Evolutionary conservation across 2,113 vertebrate genomes (phyloP), one percentile per base, ranked within the genome.

Genomic region (Cynocephalus volans): DNA sequence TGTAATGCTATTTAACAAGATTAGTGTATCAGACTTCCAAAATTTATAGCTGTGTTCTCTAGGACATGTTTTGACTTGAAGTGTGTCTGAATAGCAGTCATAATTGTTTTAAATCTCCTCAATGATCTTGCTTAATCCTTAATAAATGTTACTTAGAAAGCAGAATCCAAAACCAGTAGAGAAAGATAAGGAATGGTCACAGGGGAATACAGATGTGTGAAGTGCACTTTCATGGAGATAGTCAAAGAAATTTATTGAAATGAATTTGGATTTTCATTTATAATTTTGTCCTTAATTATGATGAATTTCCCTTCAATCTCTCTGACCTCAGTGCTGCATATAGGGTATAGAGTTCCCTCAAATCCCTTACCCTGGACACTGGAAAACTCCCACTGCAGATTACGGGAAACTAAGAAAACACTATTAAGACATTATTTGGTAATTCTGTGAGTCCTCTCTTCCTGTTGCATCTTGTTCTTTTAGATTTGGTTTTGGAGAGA

Each of bases 11-110:
- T 17, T 88, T 93, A 80, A 93, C 31, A 56, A 86, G 28, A 82
- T 82, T 75, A 93, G 70, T 76, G 48, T 54, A 50, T 82, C 33
- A 91, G 58, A 75, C 33, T 89, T 81, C 64, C 54, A 41, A 50
- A 83, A 82, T 62, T 86, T 90, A 50, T 70, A 23, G 65, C 45
- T n/a, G 26, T 82, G 33, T 41, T 95, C 28, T 94, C 24, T 65
- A 72, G 60, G 54, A 67, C 87, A 73, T 86, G 92, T 93, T 96
- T 96, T 89, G 83, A 96, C 95, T 96, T 95, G 94, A 93, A 96
- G 58, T 88, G 19, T 83, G 58, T 90, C 79, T 85, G 87, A 96
- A 77, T 96, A 93, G 72, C 45, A 67, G 65, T 86, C 31, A 3
- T 54, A 88, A 62, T 72, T 92, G 48, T 90, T 97, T 97, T 90